A percentile compares a stretch with the other conserved stretches of the same genome.
These are phyloP conservation scores for Peromyscus aztecus DNA, from an alignment of 2,797 vertebrate species.

Conservation along the genomic window DNA sequence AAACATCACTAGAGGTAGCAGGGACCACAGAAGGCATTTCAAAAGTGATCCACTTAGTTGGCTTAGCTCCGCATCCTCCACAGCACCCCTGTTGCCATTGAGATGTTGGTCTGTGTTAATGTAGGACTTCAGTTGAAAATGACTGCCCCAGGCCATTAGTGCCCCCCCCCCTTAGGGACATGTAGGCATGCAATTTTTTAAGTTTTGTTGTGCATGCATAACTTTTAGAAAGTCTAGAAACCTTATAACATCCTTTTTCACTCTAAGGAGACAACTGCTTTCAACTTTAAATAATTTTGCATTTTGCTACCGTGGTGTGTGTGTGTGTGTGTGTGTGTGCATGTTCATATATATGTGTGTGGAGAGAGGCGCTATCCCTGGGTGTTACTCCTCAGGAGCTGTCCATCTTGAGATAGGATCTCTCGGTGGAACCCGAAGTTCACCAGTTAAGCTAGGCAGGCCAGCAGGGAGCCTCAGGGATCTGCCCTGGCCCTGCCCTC, in stretches of 20 bases:
- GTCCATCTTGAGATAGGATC: not conserved
- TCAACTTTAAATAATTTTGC: constrained; percentile 43
- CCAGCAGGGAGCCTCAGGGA: not conserved
- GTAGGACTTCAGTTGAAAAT: constrained; percentile 27
- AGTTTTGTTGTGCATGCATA: not conserved
- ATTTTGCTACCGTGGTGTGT: not conserved
- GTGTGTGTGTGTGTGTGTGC: too few relatives aligned
- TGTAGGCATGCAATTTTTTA: not conserved
- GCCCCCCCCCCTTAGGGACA: not conserved
- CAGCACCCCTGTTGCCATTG: not conserved
- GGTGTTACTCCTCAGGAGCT: not conserved
- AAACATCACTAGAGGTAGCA: not conserved
- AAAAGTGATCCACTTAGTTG: not conserved
- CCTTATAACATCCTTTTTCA: not conserved
- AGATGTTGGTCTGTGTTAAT: not conserved
- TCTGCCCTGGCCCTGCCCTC: not conserved
- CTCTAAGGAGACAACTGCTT: not conserved
- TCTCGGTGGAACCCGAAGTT: not conserved
- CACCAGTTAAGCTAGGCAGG: not conserved
- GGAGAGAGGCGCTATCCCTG: not conserved
- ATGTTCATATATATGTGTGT: not conserved
- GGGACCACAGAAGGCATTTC: not conserved
- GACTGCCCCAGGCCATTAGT: not conserved
- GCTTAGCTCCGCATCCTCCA: not conserved
- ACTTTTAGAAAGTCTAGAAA: too few relatives aligned